These are phyloP conservation scores for Butorides virescens DNA, from an alignment of 2,113 vertebrate genomes.

Conservation along the genomic window DNA sequence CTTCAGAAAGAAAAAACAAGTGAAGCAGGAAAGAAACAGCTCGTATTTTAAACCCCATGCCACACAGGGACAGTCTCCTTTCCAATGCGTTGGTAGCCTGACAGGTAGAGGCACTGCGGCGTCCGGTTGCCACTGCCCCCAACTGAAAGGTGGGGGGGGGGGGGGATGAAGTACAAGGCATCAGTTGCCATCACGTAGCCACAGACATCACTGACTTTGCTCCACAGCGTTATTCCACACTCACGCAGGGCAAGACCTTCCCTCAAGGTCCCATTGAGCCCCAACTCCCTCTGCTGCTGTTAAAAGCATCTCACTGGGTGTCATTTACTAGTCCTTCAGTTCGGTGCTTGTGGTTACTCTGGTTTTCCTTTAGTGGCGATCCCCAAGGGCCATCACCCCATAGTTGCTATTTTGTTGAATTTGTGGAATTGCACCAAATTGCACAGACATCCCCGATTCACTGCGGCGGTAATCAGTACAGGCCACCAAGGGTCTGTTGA, in stretches of 20 bases:
- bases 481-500: not conserved
- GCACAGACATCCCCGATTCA: not conserved
- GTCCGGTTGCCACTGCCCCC: not conserved
- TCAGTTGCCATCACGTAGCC: fast-evolving
- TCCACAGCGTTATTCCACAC: fast-evolving
- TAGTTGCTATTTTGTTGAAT: not conserved
- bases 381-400: not conserved
- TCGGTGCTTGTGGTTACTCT: not conserved
- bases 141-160: fast-evolving
- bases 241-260: fast-evolving
- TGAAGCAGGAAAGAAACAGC: fast-evolving
- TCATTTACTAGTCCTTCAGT: not conserved
- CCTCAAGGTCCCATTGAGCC: not conserved
- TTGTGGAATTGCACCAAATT: not conserved
- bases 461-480: not conserved
- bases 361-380: not conserved
- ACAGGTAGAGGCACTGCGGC: not conserved
- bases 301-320: not conserved
- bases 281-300: fast-evolving
- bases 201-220: not conserved
- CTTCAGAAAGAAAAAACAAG: not conserved
- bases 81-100: fast-evolving
- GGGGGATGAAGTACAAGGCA: fast-evolving
- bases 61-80: not conserved
- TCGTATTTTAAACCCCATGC: not conserved